These are phyloP conservation scores for Brachionus sp. DNA, from an alignment of 1,140 invertebrate genomes.

Conservation along the genomic window DNA sequence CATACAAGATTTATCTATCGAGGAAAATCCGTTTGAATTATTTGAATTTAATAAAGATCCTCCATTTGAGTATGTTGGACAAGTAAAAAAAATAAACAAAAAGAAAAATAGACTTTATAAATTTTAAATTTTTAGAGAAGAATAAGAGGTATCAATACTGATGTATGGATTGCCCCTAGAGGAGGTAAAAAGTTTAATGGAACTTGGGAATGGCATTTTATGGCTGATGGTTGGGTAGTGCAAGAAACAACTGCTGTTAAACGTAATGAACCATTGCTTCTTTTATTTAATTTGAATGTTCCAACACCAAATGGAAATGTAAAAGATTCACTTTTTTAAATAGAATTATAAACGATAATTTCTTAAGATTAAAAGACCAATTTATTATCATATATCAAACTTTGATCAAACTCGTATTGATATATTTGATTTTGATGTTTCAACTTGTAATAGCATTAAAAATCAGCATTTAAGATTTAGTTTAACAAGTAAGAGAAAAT, in stretches of 20 bases:
- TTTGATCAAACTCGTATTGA: slow-evolving; percentile 35
- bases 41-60: slow-evolving; percentile 31
- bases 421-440: slow-evolving; percentile 43
- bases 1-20: neutral
- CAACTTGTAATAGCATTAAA: neutral
- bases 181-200: neutral
- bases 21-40: slow-evolving; percentile 11
- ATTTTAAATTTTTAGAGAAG: slow-evolving; percentile 4
- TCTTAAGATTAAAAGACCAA: neutral
- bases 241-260: slow-evolving; percentile 42
- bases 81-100: neutral
- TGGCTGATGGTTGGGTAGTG: slow-evolving; percentile 40
- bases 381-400: slow-evolving; percentile 25
- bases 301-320: slow-evolving; percentile 19
- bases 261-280: neutral
- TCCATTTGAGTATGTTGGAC: slow-evolving; percentile 37
- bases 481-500: neutral
- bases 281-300: neutral
- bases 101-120: too few relatives aligned
- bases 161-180: slow-evolving; percentile 41
- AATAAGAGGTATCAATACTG: slow-evolving; percentile 37
- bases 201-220: slow-evolving; percentile 42
- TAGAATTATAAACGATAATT: neutral
- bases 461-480: slow-evolving; percentile 40
- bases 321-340: neutral